These are phyloP conservation scores for Corythaeola cristata DNA, from an alignment of 2,113 vertebrate genomes.

Conservation along the genomic window DNA sequence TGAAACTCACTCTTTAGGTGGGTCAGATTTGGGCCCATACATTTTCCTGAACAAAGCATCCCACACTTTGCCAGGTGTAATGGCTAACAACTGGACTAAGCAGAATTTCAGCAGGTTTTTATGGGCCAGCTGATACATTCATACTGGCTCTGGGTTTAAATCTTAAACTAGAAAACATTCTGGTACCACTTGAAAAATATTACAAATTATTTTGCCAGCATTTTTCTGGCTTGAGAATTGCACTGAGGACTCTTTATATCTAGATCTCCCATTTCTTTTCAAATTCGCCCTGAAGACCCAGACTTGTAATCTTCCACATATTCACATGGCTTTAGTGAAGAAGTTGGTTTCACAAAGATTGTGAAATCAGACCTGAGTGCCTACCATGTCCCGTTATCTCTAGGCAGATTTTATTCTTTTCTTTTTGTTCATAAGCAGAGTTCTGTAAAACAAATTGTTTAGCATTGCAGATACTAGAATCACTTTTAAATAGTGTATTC, in stretches of 20 bases:
- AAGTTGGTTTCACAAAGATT: neutral
- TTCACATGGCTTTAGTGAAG: neutral
- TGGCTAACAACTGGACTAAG: neutral
- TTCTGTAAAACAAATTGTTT: neutral
- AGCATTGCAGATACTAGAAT: neutral
- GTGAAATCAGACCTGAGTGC: neutral
- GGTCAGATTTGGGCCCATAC: rapidly evolving
- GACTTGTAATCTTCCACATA: neutral
- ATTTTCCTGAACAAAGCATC: neutral
- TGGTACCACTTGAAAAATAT: neutral
- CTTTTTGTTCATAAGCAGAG: neutral
- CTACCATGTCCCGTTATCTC: neutral
- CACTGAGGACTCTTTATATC: neutral
- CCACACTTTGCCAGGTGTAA: neutral
- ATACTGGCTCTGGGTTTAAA: neutral
- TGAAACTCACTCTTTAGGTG: neutral
- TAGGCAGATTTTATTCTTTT: neutral
- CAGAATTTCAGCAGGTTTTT: neutral
- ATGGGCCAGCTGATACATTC: neutral
- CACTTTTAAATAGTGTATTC: neutral
- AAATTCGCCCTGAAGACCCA: neutral
- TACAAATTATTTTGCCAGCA: rapidly evolving
- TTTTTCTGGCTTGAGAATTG: neutral
- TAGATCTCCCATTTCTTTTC: neutral
- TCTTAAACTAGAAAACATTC: neutral